Evolutionary conservation across 2,888 invertebrate genomes (phyloP), one percentile per base, ranked within the genome.

Genomic region (Philereme transversata): DNA sequence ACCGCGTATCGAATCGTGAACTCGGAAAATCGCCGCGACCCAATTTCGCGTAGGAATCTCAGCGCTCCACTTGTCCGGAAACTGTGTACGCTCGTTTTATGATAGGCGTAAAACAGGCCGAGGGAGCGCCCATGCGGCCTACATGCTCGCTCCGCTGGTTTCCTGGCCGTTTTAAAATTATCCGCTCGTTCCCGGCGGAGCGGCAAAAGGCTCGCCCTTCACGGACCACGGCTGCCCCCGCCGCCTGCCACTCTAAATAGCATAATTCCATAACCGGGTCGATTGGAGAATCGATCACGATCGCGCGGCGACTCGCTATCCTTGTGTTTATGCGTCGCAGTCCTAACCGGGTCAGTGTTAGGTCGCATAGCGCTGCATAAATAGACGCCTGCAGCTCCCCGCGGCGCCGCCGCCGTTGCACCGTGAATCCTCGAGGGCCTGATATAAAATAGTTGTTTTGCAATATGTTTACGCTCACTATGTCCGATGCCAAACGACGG

Each of bases 321-420:
- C 84, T 88, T 87, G 86, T 88, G 86, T 86, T 86, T 84, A 87
- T 82, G 85, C 85, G 83, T 81, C 79, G 84, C 73, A 73, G 76
- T 74, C 75, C 83, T 87, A 90, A 88, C 88, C 87, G 81, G 91
- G 90, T 90, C 91, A 91, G 90, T 91, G 90, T 89, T 91, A 91
- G 90, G 89, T 87, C 90, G 84, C 88, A 88, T 87, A 87, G 86
- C 84, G 79, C 83, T 86, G 88, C 88, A 86, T 83, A 89, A 90
- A 89, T 90, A 89, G 88, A 83, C 76, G 75, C 76, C 73, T 69
- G 74, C 73, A 69, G 76, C 78, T 77, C 75, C 71, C 72, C 76
- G 75, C 77, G 70, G 69, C 75, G 72, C 71, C 22, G 66, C 62
- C 56, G 22, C 22, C 22, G 68, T 62, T 61, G 66, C 64, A 66